Base-by-base conservation (phyloP, 2,797 vertebrate species). In the Australoheros facetus region DNA sequence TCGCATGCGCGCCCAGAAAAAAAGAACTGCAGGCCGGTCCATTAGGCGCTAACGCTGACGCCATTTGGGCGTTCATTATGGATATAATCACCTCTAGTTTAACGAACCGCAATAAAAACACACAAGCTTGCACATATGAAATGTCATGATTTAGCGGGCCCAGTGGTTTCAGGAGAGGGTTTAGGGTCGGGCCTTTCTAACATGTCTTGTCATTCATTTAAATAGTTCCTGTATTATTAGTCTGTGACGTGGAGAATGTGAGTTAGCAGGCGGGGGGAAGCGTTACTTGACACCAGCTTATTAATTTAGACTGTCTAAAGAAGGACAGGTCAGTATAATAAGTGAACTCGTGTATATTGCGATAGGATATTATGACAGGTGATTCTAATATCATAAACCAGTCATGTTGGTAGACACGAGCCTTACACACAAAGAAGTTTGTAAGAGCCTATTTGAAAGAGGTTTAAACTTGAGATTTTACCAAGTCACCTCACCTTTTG, bases 1-100 rank as follows among this genome's bases (percentile, higher is more conserved):
- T 92, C 92, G 88, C 93, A 89, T 92, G 95, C 94, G 92, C 88
- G 60, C 74, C 53, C 53, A 3, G 13, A 60, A 78, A 64, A 79
- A 58, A 59, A 17, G 62, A 73, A 56, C 12, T 9, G 83, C 85
- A 74, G 83, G 75, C 75, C 58, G 78, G 76, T 5, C 76, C 73
- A 26, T 78, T 79, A 87, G 64, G 45, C 64, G 56, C 76, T 83
- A 56, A 3, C 53, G 56, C 76, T 84, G 92, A 89, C 89, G 93
- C 93, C 93, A 93, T 95, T 95, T 89, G 82, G 84, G 78, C 82
- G 51, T 85, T 75, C 39, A 71, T 62, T 45, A 17, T 80, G 74
- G 10, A 34, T 75, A 16, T 79, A 72, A 78, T 53, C 26, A 0
- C 7, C 1, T 58, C 5, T 32, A 28, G 6, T 12, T 23, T 60